Evolutionary conservation across 1,140 invertebrate species (phyloP), one percentile per base, ranked within the genome.

Genomic region (Zaprionus gabonicus): DNA sequence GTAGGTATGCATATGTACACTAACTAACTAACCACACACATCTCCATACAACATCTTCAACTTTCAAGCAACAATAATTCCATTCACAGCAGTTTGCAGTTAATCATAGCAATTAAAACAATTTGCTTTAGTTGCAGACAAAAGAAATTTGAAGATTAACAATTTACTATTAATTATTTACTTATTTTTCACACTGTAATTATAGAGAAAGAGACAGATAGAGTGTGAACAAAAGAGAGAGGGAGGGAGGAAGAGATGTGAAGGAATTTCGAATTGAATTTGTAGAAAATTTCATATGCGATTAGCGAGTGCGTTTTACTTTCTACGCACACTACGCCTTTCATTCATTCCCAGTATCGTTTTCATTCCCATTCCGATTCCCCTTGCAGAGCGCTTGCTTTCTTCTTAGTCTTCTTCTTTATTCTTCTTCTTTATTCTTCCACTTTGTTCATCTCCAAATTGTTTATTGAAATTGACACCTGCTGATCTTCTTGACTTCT

Each of bases 381-480:
- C 20, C 46, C 13, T 34, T 51, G 46, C 49, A 20, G 46, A 41
- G 44, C 59, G 59, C 15, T 64, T 46, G 41, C 41, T 46, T 46
- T 46, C 41, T 46, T 17, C n/a, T 71, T 63, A 7, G 7, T 9
- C 28, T 31, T 31, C 7, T 31, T 34, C 9, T 10, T 34, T 3
- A 3, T 34, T 31, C 31, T 34, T 34, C 31, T 34, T 34, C 31
- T 10, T 34, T 3, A 3, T 34, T 31, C 31, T 34, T 34, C 31
- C 10, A 10, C 31, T 10, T 34, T 34, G 9, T 34, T 3, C 9
- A 10, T 34, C 72, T 69, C 51, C 44, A 41, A 20, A 69, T 57
- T 28, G 41, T 31, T 28, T 28, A 31, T 55, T 66, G 69, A 59
- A 66, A 71, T 72, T 60, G 62, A 71, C 68, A 76, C 69, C 69